phyloP scores from a whole-genome alignment of 1,140 invertebrate species.

The Conus ventricosus region DNA sequence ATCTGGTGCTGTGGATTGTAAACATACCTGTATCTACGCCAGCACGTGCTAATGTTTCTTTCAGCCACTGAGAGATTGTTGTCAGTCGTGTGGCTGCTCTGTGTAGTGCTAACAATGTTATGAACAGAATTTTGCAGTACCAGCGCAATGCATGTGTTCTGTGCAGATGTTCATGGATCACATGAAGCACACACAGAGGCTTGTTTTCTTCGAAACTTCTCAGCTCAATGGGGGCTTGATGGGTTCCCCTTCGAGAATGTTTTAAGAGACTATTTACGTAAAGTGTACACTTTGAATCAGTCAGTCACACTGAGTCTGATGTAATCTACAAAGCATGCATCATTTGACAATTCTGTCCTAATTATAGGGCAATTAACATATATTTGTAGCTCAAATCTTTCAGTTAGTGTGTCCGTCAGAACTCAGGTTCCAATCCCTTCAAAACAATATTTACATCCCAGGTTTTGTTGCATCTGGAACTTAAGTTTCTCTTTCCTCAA shows the following conservation, averaged over 20 bases:
- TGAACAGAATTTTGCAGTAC: not conserved
- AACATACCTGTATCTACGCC: conserved; percentile 1
- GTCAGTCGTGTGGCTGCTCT: no score
- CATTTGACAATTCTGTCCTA: not conserved
- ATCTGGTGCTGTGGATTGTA: not conserved
- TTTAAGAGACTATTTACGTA: not conserved
- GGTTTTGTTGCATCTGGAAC: not conserved
- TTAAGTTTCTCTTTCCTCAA: not conserved
- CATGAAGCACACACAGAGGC: not conserved
- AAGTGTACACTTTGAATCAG: not conserved
- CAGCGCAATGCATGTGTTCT: not conserved
- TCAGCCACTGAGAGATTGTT: no score
- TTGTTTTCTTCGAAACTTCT: not conserved
- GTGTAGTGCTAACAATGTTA: not conserved
- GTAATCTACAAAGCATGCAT: not conserved
- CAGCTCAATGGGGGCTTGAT: not conserved
- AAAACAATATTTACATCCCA: conserved; percentile 1
- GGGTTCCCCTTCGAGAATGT: not conserved
- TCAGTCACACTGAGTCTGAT: not conserved
- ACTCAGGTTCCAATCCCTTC: not conserved
- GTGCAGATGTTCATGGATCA: not conserved
- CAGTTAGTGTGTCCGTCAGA: not conserved
- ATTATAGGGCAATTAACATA: not conserved
- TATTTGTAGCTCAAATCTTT: conserved; percentile 5
- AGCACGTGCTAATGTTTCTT: no score